Evolutionary conservation across 1,140 invertebrate species (phyloP).

Genomic region (Halesus radiatus): DNA sequence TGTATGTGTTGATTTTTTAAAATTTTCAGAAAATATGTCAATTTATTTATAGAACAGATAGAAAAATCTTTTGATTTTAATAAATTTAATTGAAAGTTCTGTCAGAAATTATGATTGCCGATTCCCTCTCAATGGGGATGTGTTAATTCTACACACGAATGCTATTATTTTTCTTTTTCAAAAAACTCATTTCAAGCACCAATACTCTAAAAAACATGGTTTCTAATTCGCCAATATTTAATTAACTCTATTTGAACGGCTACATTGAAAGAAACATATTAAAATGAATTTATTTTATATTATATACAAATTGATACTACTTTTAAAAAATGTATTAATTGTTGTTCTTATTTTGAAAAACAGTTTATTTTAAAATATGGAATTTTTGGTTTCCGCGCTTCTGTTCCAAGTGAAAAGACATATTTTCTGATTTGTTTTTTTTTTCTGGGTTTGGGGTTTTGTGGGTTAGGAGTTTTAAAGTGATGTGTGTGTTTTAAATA

Average conservation of each 20-base stretch:
- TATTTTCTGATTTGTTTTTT: constrained; percentile 80
- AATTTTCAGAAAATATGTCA: constrained; percentile 68
- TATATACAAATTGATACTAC: constrained; percentile 26
- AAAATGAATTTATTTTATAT: constrained; percentile 1
- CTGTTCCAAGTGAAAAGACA: constrained; percentile 85
- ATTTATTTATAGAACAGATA: background rate
- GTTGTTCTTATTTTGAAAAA: constrained; percentile 30
- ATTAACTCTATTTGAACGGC: constrained; percentile 12
- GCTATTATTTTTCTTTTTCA: constrained; percentile 21
- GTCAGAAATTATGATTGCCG: constrained; percentile 53
- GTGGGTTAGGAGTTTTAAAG: background rate
- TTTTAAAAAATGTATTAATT: constrained; percentile 12
- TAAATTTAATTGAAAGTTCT: constrained; percentile 14
- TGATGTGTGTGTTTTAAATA: constrained; percentile 61
- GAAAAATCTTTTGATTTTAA: background rate
- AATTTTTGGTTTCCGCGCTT: constrained; percentile 53
- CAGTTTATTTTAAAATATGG: constrained; percentile 15
- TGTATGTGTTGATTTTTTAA: constrained; percentile 28
- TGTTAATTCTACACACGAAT: background rate
- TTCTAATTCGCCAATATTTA: constrained; percentile 16
- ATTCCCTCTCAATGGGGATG: constrained; percentile 39
- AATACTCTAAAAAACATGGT: constrained; percentile 17
- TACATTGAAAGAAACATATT: constrained; percentile 19
- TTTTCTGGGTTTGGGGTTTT: background rate
- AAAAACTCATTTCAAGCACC: background rate